Evolutionary conservation across 2,797 vertebrate species (phyloP).

Genomic region (Danio aesculapii): DNA sequence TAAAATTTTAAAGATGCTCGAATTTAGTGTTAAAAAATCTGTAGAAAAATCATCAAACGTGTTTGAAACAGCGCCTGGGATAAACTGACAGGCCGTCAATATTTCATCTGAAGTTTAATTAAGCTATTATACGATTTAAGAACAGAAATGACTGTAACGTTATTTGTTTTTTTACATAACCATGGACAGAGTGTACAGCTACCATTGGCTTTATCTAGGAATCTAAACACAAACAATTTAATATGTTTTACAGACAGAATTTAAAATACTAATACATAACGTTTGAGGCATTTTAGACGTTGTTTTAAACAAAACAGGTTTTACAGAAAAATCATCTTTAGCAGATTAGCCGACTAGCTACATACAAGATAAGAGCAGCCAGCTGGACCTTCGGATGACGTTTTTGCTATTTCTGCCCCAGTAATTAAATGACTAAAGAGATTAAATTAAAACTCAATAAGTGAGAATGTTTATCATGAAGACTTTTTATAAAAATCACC

Average conservation of each 20-base stretch:
- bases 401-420: neutral
- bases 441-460: neutral
- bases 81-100: neutral
- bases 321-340: slow-evolving; percentile 16
- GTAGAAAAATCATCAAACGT: neutral
- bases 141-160: neutral
- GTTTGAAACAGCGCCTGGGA: neutral
- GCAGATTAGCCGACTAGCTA: slow-evolving; percentile 35
- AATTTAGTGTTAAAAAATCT: neutral
- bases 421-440: neutral
- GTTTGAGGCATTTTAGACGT: neutral
- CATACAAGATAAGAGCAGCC: neutral
- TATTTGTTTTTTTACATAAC: neutral
- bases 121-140: neutral
- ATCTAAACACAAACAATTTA: neutral
- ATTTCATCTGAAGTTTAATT: neutral
- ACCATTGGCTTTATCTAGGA: neutral
- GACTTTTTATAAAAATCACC: slow-evolving; percentile 64
- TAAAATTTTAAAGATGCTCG: neutral
- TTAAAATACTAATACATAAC: neutral
- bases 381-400: neutral
- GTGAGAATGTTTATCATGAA: neutral
- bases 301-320: neutral
- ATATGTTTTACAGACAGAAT: neutral
- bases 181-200: too few species aligned